Evolutionary conservation across 2,797 vertebrate species (phyloP).

Genomic region (Mormyrus hasselquistii): DNA sequence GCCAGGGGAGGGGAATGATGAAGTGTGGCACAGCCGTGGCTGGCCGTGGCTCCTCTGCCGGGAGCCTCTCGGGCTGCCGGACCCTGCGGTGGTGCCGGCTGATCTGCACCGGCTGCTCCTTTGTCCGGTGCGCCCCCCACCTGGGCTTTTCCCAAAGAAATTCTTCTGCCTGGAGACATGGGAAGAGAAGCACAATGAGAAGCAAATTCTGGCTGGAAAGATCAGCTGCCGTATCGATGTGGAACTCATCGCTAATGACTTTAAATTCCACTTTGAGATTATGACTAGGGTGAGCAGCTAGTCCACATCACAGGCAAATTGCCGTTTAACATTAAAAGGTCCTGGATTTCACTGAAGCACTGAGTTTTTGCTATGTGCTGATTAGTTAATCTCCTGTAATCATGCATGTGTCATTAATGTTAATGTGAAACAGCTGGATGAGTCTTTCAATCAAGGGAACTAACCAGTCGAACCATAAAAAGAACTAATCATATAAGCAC

Average conservation of each 20-base stretch:
- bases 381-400: background rate
- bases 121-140: background rate
- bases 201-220: background rate
- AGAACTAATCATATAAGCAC: background rate
- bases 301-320: background rate
- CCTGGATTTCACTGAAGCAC: background rate
- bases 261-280: background rate
- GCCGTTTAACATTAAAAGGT: background rate
- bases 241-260: background rate
- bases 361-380: background rate
- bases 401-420: background rate
- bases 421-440: background rate
- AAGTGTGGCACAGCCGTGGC: conserved; percentile 26
- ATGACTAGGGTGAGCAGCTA: background rate
- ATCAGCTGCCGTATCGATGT: background rate
- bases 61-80: background rate
- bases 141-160: background rate
- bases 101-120: background rate
- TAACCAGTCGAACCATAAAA: background rate
- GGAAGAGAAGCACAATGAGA: background rate
- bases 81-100: background rate
- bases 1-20: background rate
- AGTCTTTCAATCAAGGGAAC: background rate
- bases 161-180: background rate
- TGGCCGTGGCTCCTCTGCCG: background rate